These are phyloP conservation scores for Brachyrhaphis roseni DNA, from an alignment of 2,797 vertebrate genomes.

Conservation along the genomic window DNA sequence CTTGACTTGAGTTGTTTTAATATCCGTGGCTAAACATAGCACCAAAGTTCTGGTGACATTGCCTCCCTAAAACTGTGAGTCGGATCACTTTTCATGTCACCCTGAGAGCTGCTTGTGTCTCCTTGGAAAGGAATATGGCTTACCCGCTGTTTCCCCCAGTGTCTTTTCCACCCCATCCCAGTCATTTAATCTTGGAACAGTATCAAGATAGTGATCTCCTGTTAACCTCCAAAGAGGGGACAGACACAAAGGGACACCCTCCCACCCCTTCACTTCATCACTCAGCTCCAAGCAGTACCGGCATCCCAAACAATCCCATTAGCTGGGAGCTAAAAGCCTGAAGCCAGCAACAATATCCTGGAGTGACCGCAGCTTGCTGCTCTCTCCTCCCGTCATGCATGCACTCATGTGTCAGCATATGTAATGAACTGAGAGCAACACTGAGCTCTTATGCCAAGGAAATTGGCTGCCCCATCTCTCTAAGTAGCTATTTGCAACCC, in stretches of 20 bases:
- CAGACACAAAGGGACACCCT: conserved; percentile 64
- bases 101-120: conserved; percentile 45
- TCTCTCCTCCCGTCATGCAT: conserved; percentile 57
- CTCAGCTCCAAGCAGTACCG: conserved; percentile 64
- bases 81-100: conserved; percentile 43
- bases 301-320: conserved; percentile 81
- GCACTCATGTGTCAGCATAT: conserved; percentile 71
- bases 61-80: conserved; percentile 28
- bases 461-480: conserved; percentile 57
- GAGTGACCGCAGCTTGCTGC: conserved; percentile 55
- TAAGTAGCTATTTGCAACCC: conserved; percentile 76
- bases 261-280: conserved; percentile 65
- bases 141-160: conserved; percentile 44
- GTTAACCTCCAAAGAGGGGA: conserved; percentile 74
- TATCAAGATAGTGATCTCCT: conserved; percentile 74
- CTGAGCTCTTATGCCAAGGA: conserved; percentile 70
- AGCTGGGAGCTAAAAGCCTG: conserved; percentile 51
- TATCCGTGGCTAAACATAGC: conserved; percentile 45
- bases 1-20: neutral
- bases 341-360: conserved; percentile 49
- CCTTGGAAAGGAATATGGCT: conserved; percentile 61
- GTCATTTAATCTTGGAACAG: conserved; percentile 80
- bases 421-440: conserved; percentile 67
- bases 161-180: conserved; percentile 56
- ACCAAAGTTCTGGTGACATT: conserved; percentile 34